A percentile compares a stretch with the other conserved stretches of the same genome.
These are phyloP conservation scores for Phaethon lepturus DNA, from an alignment of 2,113 vertebrate species.

Conservation along the genomic window DNA sequence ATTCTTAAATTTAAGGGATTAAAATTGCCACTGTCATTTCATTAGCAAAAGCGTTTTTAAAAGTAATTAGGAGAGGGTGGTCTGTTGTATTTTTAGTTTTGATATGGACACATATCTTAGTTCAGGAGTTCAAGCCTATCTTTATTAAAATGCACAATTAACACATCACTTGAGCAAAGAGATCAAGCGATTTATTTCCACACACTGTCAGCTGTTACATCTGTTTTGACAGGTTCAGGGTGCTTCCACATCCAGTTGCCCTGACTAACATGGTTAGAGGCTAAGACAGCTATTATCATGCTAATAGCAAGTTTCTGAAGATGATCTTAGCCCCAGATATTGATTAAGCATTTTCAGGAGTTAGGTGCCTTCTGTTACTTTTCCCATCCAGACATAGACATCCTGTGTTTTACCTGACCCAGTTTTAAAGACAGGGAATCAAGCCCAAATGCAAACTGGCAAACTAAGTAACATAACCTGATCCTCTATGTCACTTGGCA, in stretches of 20 bases:
- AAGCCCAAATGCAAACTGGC: neutral
- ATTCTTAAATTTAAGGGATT: neutral
- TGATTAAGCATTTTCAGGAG: neutral
- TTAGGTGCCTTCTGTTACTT: neutral
- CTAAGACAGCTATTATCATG: neutral
- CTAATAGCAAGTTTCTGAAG: neutral
- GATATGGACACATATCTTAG: neutral
- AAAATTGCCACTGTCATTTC: neutral
- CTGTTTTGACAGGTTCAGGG: neutral
- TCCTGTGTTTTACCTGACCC: neutral
- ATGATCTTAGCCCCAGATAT: neutral
- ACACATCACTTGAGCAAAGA: neutral
- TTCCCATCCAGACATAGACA: neutral
- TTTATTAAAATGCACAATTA: neutral
- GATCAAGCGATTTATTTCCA: neutral
- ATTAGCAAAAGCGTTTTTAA: neutral
- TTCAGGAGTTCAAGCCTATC: neutral
- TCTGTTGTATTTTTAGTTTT: neutral
- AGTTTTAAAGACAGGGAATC: neutral
- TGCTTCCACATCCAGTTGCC: neutral
- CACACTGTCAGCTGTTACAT: neutral
- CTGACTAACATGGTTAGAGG: neutral
- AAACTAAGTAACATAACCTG: neutral
- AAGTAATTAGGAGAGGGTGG: neutral
- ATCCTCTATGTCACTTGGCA: neutral